These are phyloP conservation scores for Acanthopagrus latus DNA, from an alignment of 2,797 vertebrate genomes.

Conservation along the genomic window DNA sequence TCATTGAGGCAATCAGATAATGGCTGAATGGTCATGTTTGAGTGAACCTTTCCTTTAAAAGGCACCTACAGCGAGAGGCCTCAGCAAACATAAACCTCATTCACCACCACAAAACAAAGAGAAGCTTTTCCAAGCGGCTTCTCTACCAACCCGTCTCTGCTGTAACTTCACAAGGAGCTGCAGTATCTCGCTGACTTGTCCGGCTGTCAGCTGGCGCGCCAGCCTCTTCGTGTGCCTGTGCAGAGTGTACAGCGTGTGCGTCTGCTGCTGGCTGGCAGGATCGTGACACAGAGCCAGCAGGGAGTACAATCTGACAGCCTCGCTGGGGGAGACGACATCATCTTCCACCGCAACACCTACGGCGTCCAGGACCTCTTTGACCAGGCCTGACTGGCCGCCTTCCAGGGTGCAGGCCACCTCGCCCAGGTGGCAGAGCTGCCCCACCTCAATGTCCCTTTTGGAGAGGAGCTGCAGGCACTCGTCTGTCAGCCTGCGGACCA, in stretches of 20 bases:
- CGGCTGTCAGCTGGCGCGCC: constrained; percentile 34
- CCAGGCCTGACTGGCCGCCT: constrained; percentile 24
- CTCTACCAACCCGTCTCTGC: constrained; percentile 35
- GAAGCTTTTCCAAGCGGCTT: not conserved
- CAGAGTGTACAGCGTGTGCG: constrained; percentile 27
- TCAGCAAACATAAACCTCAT: too few relatives aligned
- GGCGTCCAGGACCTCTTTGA: constrained; percentile 39
- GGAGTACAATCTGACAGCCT: constrained; percentile 42
- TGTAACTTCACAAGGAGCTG: constrained; percentile 39
- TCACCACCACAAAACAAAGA: too few relatives aligned
- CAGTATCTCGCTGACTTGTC: constrained; percentile 45
- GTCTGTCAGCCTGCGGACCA: constrained; percentile 31
- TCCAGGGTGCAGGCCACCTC: constrained; percentile 38
- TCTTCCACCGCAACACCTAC: constrained; percentile 16
- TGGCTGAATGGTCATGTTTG: too few relatives aligned
- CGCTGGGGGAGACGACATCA: constrained; percentile 5
- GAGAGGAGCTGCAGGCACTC: constrained; percentile 46
- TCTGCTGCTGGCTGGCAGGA: constrained; percentile 30
- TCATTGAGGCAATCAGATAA: too few relatives aligned
- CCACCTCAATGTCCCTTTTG: constrained; percentile 17
- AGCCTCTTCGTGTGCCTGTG: constrained; percentile 45
- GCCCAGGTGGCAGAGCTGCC: constrained; percentile 56
- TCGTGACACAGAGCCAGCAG: constrained; percentile 41
- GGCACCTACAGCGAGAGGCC: too few relatives aligned
- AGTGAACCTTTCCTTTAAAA: too few relatives aligned